Base-by-base conservation (phyloP, 1,140 invertebrate species). In the Mesaphorura yosii region DNA sequence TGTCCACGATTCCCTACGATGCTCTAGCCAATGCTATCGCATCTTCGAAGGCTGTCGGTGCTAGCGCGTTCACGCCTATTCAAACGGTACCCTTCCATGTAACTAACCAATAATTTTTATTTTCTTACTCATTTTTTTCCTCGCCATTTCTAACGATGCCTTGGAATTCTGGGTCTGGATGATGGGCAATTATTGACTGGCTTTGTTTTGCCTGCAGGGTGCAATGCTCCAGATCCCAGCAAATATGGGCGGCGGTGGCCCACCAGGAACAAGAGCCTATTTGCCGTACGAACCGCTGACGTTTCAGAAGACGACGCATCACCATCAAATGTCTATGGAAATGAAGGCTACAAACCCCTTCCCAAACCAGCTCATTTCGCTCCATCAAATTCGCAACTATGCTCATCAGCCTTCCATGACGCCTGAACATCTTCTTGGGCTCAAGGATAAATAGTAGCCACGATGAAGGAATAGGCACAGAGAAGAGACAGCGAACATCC, bases 371-470 rank as follows among this genome's bases (percentile, higher is more conserved):
- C 76, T 95, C 64, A 91, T 96, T 65, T 93, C 89, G 57, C 75
- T 97, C 48, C 89, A 95, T 72, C 90, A 95, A 72, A 95, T 96
- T 64, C 79, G 91, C 65, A 97, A 94, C 70, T 95, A 94, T 73
- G 88, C 90, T 55, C 88, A 91, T 68, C 88, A 92, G 68, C 88
- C 88, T 5, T 78, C 70, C 74, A 67, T 71, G 76, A 74, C 64
- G 41, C 64, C 72, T 55, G 74, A 77, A 59, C 74, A 74, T 58
- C 67, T 75, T 37, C 65, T 76, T 42, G 71, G 73, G 27, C 66
- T 76, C 28, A 77, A 77, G 62, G 75, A 76, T 63, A 76, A 76
- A 64, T 60, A 57, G 53, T 25, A 12, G 10, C n/a, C 6, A 46
- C 5, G 19, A n/a, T n/a, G n/a, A n/a, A n/a, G n/a, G n/a, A n/a